These are phyloP conservation scores for Orgyia antiqua DNA, from an alignment of 2,888 invertebrate species.

Conservation along the genomic window DNA sequence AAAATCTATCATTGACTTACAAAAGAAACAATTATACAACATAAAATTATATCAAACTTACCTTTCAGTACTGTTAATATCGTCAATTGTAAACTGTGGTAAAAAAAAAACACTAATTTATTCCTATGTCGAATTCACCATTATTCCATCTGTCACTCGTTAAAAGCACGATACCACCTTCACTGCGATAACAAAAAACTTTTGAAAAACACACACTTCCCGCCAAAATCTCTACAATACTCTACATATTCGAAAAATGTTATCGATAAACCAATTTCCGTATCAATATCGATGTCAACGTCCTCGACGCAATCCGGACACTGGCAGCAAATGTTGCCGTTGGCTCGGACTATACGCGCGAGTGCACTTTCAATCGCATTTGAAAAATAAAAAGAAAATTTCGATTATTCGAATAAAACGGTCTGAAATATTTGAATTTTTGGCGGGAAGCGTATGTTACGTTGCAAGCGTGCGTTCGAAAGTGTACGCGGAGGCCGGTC, in stretches of 20 bases:
- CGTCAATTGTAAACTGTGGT: constrained; percentile 40
- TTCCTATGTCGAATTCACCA: constrained; percentile 69
- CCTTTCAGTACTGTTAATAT: constrained; percentile 48
- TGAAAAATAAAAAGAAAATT: constrained; percentile 42
- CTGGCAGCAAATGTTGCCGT: constrained; percentile 53
- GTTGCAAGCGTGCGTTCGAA: constrained; percentile 57
- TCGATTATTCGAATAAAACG: constrained; percentile 41
- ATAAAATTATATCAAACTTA: constrained; percentile 44
- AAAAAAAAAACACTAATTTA: constrained; percentile 50
- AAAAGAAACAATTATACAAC: constrained; percentile 36
- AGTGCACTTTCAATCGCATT: constrained; percentile 60
- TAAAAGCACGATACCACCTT: constrained; percentile 62
- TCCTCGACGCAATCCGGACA: constrained; percentile 62
- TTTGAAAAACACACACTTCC: constrained; percentile 52
- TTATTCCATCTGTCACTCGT: constrained; percentile 59
- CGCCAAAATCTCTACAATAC: constrained; percentile 53
- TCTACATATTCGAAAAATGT: constrained; percentile 42
- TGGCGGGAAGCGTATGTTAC: constrained; percentile 70
- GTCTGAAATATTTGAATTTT: constrained; percentile 51
- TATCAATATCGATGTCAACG: constrained; percentile 61
- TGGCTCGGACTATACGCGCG: constrained; percentile 58
- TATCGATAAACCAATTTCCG: constrained; percentile 45
- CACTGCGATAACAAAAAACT: constrained; percentile 46
- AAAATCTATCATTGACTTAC: constrained; percentile 58
- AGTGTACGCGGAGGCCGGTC: constrained; percentile 60